Conservation (phyloP, 92 coral and sea anemone species). For the Actinernus sp. region DNA sequence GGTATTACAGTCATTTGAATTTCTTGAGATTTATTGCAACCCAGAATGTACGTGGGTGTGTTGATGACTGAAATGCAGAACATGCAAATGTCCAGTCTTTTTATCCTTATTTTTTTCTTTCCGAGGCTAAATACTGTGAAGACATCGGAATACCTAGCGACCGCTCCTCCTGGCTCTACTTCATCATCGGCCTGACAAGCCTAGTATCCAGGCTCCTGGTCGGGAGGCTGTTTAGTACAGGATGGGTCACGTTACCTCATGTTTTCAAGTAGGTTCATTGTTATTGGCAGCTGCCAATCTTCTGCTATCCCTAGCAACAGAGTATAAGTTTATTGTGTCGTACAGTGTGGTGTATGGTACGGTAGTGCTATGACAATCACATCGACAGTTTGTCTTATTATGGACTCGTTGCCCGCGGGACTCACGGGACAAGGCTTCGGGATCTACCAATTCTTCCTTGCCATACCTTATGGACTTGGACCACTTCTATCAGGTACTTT, state of each 20-base stretch:
- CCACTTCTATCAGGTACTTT: too few relatives aligned
- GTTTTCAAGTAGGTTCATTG: slow-evolving; percentile 20
- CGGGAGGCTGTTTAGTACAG: not conserved
- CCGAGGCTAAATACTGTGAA: slow-evolving; percentile 26
- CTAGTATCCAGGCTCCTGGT: slow-evolving; percentile 6
- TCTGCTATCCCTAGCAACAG: slow-evolving; percentile 4
- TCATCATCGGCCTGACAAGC: slow-evolving; percentile 9
- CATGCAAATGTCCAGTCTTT: too few relatives aligned
- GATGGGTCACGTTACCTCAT: slow-evolving; percentile 2
- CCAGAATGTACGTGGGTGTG: too few relatives aligned
- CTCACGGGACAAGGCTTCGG: too few relatives aligned
- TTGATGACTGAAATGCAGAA: too few relatives aligned
- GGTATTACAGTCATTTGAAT: too few relatives aligned
- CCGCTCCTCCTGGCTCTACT: slow-evolving; percentile 21
- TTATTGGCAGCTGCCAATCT: slow-evolving; percentile 5
- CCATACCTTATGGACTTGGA: too few relatives aligned
- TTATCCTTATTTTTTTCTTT: not conserved
- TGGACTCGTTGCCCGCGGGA: too few relatives aligned
- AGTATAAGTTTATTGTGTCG: not conserved
- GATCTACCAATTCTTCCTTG: too few relatives aligned
- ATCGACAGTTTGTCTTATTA: too few relatives aligned
- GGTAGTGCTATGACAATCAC: too few relatives aligned
- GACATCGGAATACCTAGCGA: slow-evolving; percentile 12
- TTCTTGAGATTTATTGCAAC: too few relatives aligned
- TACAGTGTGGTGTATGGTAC: slow-evolving; percentile 9